Evolutionary conservation across 2,888 invertebrate species (phyloP).

Genomic region (Andrena bicolor): DNA sequence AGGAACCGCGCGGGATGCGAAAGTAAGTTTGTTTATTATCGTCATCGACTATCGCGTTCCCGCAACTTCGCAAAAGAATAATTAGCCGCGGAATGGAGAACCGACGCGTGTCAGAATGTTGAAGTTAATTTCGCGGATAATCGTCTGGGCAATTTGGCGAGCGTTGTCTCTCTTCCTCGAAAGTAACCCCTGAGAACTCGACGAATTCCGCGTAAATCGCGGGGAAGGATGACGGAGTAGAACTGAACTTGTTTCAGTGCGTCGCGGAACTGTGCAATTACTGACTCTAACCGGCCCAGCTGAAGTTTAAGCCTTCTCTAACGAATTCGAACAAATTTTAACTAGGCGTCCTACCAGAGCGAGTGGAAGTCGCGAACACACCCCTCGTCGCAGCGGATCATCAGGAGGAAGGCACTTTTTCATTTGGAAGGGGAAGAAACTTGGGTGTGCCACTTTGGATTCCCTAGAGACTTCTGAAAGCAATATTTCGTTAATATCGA

Average conservation of each 20-base stretch:
- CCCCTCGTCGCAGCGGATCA: slow-evolving; percentile 5
- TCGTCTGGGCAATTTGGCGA: slow-evolving; percentile 33
- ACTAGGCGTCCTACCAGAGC: slow-evolving; percentile 64
- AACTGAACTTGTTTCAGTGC: slow-evolving; percentile 36
- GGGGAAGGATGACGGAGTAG: slow-evolving; percentile 11
- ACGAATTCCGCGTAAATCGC: slow-evolving; percentile 39
- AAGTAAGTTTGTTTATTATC: slow-evolving; percentile 53
- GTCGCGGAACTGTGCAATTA: slow-evolving; percentile 66
- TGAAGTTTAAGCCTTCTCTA: slow-evolving; percentile 75
- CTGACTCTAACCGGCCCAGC: slow-evolving; percentile 56
- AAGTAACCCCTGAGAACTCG: slow-evolving; percentile 13
- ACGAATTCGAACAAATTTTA: slow-evolving; percentile 78
- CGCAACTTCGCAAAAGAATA: slow-evolving; percentile 36
- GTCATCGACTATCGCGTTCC: slow-evolving; percentile 4
- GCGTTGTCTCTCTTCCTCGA: background rate
- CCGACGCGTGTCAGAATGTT: slow-evolving; percentile 28
- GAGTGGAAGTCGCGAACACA: background rate
- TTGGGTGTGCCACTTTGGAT: background rate
- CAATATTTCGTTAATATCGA: too few species aligned
- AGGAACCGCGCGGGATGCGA: background rate
- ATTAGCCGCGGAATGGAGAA: slow-evolving; percentile 18
- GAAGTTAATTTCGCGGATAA: slow-evolving; percentile 50
- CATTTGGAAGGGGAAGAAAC: slow-evolving; percentile 5
- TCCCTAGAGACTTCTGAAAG: too few species aligned
- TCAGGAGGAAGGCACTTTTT: slow-evolving; percentile 25